Percentiles rank a stretch among this genome's conserved stretches.
Evolutionary conservation across 2,888 invertebrate genomes (phyloP).

Genomic region (Pyrocoelia pectoralis): DNA sequence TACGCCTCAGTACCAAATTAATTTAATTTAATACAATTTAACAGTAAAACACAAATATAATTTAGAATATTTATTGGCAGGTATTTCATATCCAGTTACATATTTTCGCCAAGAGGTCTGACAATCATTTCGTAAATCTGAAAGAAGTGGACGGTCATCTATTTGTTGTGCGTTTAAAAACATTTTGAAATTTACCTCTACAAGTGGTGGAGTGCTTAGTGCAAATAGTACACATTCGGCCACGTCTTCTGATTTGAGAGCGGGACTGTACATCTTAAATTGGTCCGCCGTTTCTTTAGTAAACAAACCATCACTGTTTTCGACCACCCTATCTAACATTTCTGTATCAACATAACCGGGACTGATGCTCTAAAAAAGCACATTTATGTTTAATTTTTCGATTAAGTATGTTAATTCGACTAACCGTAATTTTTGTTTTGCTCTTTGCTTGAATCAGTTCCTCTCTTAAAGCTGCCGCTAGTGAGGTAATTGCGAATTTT

Average conservation of each 20-base stretch:
- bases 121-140: neutral
- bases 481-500: neutral
- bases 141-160: neutral
- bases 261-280: neutral
- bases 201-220: neutral
- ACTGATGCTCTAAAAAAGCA: slow-evolving; percentile 55
- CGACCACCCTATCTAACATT: neutral
- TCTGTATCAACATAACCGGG: neutral
- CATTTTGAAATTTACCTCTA: neutral
- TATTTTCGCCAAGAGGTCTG: neutral
- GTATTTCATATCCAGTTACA: too few species aligned
- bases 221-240: neutral
- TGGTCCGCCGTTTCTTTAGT: neutral
- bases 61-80: too few species aligned
- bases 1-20: too few species aligned
- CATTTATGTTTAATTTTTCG: slow-evolving; percentile 11
- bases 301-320: neutral
- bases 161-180: neutral
- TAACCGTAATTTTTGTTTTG: slow-evolving; percentile 11
- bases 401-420: neutral
- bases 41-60: too few species aligned
- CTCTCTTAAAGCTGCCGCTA: neutral
- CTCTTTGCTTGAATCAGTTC: neutral
- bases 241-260: neutral
- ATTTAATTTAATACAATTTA: too few species aligned